Evolutionary conservation across 2,113 vertebrate genomes (phyloP).

Genomic region (Fulica atra): DNA sequence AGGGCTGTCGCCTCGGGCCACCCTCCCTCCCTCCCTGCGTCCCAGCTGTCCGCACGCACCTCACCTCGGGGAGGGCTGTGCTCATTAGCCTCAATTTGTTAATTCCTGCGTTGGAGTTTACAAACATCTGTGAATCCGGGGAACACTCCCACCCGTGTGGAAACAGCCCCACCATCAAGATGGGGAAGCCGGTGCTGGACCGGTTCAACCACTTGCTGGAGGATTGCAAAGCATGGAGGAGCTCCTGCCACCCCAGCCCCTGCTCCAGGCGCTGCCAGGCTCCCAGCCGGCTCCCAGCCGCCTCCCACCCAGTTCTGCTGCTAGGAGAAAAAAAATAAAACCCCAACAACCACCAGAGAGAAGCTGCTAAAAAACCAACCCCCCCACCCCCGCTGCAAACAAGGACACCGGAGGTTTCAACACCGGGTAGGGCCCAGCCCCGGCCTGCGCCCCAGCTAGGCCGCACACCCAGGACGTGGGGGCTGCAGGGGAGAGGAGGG

Average conservation of each 20-base stretch:
- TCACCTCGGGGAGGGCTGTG: background rate
- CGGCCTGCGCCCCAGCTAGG: background rate
- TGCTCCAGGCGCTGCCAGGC: conserved; percentile 44
- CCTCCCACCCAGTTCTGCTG: conserved; percentile 28
- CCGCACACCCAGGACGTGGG: background rate
- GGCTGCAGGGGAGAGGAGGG: background rate
- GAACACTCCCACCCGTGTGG: conserved; percentile 45
- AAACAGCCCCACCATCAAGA: conserved; percentile 18
- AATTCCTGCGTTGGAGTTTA: conserved; percentile 57
- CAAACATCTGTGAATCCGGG: conserved; percentile 37
- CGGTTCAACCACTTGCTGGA: conserved; percentile 27
- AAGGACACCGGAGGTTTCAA: background rate
- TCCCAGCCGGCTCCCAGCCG: conserved; percentile 16
- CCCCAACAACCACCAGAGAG: background rate
- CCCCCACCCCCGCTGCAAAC: background rate
- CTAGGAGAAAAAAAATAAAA: background rate
- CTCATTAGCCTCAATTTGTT: conserved; percentile 41
- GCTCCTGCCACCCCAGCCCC: background rate
- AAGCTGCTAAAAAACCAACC: background rate
- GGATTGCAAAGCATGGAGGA: conserved; percentile 9
- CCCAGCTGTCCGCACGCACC: background rate
- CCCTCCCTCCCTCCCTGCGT: background rate
- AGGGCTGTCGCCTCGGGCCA: background rate
- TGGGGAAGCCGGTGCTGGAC: conserved; percentile 17
- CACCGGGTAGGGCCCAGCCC: background rate